phyloP scores from a whole-genome alignment of 1,140 invertebrate genomes.

The Parasteatoda tepidariorum region DNA sequence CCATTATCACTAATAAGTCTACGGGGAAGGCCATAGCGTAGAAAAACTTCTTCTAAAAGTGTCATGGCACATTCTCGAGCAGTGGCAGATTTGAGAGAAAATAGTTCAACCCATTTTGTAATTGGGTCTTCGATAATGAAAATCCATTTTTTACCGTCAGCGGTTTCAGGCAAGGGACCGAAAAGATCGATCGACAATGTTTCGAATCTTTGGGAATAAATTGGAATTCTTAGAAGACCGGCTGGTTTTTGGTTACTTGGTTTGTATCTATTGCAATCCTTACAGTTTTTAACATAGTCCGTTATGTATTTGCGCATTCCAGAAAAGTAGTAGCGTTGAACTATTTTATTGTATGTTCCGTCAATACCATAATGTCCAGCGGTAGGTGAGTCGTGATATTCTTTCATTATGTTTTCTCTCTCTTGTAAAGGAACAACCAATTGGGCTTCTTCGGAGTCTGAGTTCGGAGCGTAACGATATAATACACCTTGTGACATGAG shows the following conservation, averaged over 20 bases:
- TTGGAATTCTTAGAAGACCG: background rate
- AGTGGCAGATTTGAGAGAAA: background rate
- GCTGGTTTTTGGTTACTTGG: background rate
- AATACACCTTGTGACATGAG: background rate
- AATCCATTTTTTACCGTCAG: background rate
- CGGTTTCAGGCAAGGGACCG: background rate
- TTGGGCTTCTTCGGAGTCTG: background rate
- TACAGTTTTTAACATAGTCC: conserved; percentile 11
- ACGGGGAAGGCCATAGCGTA: background rate
- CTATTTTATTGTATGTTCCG: background rate
- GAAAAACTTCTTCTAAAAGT: background rate
- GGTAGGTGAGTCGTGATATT: conserved; percentile 34
- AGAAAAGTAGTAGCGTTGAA: conserved; percentile 5
- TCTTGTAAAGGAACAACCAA: background rate
- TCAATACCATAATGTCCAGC: background rate
- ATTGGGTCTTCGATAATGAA: background rate
- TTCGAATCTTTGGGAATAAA: background rate
- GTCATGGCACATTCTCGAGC: background rate
- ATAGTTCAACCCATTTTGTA: conserved; percentile 23
- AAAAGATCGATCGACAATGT: conserved; percentile 16
- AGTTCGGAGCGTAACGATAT: background rate
- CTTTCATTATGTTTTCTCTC: background rate
- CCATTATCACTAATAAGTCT: background rate
- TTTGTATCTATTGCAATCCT: conserved; percentile 3
- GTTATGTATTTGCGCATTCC: conserved; percentile 15